A percentile compares a stretch with the other conserved stretches of the same genome.
These are phyloP conservation scores for Actinia equina DNA, from an alignment of 64 coral and sea anemone species.

Conservation along the genomic window DNA sequence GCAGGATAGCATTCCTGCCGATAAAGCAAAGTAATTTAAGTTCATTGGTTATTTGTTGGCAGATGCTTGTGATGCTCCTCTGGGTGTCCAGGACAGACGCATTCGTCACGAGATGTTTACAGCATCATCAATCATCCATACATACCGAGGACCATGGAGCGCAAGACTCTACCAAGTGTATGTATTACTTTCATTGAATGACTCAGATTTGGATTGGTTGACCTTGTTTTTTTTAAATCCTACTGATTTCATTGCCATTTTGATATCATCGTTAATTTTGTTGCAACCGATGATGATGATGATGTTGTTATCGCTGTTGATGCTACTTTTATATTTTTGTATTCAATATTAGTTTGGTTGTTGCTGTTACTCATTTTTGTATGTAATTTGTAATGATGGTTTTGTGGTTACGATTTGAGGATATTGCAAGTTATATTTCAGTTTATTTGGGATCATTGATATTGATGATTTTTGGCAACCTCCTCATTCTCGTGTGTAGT, in stretches of 20 bases:
- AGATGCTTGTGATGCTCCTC: slow-evolving; percentile 65
- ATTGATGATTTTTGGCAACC: too few relatives aligned
- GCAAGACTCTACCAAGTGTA: slow-evolving; percentile 41
- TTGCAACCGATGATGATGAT: background rate
- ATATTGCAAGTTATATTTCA: too few relatives aligned
- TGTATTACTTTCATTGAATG: background rate
- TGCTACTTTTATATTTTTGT: background rate
- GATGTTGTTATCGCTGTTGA: background rate
- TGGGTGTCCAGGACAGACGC: slow-evolving; percentile 85
- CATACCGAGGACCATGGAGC: slow-evolving; percentile 72
- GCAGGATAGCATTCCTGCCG: too few relatives aligned
- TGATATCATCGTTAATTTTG: background rate
- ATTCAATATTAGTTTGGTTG: too few relatives aligned
- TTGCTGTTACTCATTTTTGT: too few relatives aligned
- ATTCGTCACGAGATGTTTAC: slow-evolving; percentile 76
- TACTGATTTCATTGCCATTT: background rate
- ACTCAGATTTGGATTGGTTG: background rate
- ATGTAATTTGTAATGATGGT: too few relatives aligned
- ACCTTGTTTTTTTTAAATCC: background rate
- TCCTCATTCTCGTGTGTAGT: too few relatives aligned
- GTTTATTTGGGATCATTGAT: too few relatives aligned
- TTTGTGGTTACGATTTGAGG: too few relatives aligned
- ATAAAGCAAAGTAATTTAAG: too few relatives aligned
- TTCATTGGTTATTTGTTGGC: background rate
- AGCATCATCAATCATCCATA: slow-evolving; percentile 72